These are phyloP conservation scores for Speoplatyrhinus poulsoni DNA, from an alignment of 2,113 vertebrate species.

Conservation along the genomic window DNA sequence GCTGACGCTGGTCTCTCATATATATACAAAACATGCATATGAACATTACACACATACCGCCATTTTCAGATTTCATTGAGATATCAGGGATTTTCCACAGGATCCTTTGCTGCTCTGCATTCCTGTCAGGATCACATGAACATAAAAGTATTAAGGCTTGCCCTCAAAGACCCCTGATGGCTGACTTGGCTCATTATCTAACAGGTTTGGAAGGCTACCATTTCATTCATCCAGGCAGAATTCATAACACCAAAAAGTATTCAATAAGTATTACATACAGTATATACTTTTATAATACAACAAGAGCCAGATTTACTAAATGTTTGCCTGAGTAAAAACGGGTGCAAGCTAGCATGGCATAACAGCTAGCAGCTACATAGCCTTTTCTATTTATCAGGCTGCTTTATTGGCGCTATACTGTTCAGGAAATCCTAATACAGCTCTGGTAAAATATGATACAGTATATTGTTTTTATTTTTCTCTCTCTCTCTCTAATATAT, in stretches of 20 bases:
- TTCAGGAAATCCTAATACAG: neutral
- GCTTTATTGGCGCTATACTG: neutral
- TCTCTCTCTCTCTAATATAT: too few species aligned
- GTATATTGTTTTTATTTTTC: neutral
- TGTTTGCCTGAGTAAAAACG: too few species aligned
- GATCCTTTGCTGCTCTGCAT: conserved; percentile 92
- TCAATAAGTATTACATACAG: neutral
- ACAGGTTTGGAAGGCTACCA: neutral
- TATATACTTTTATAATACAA: too few species aligned
- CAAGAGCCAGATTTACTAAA: too few species aligned
- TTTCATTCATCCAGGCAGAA: too few species aligned
- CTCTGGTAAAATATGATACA: neutral
- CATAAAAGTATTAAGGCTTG: neutral
- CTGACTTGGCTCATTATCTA: neutral
- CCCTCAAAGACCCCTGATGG: neutral
- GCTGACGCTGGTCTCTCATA: neutral
- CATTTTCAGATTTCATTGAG: conserved; percentile 97
- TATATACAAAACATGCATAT: neutral
- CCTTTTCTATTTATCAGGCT: too few species aligned
- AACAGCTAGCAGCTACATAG: too few species aligned
- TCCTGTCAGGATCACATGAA: conserved; percentile 76
- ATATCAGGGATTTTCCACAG: conserved; percentile 99
- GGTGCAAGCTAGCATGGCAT: too few species aligned
- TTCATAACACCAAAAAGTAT: neutral
- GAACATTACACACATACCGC: conserved; percentile 77